phyloP scores from a whole-genome alignment of 2,888 invertebrate genomes.

The Entomobrya multifasciata region DNA sequence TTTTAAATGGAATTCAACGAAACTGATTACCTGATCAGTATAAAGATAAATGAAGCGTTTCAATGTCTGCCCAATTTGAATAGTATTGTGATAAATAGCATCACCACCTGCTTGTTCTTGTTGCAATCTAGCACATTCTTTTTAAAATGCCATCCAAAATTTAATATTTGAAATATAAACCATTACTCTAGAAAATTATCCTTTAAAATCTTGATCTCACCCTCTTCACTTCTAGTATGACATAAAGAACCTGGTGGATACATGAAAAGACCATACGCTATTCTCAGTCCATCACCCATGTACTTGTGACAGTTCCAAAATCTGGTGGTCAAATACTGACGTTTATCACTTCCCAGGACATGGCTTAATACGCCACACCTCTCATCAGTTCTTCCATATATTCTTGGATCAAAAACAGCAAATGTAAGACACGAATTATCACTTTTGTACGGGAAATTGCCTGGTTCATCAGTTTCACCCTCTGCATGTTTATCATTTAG shows the following conservation, averaged over 20 bases:
- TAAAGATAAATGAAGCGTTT: constrained; percentile 51
- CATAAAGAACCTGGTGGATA: constrained; percentile 48
- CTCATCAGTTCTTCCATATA: constrained; percentile 42
- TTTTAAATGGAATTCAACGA: too few relatives aligned
- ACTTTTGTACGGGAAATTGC: constrained; percentile 24
- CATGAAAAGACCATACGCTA: constrained; percentile 44
- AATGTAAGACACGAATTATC: constrained; percentile 1
- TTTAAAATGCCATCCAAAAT: neutral
- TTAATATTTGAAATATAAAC: neutral
- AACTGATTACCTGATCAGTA: constrained; percentile 53
- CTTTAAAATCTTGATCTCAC: too few relatives aligned
- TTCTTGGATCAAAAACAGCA: constrained; percentile 40
- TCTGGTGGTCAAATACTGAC: constrained; percentile 39
- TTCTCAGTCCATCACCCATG: neutral
- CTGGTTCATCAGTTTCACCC: neutral
- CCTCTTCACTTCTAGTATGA: constrained; percentile 36
- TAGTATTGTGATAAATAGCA: neutral
- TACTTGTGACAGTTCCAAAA: constrained; percentile 34
- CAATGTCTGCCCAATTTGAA: constrained; percentile 52
- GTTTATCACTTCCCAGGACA: constrained; percentile 15
- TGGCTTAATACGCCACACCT: constrained; percentile 33
- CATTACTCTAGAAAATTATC: too few relatives aligned
- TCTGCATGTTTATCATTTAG: neutral
- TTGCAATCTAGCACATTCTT: constrained; percentile 30
- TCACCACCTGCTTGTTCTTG: neutral